Base-by-base conservation (phyloP, 2,888 invertebrate genomes). In the Baccha elongata region DNA sequence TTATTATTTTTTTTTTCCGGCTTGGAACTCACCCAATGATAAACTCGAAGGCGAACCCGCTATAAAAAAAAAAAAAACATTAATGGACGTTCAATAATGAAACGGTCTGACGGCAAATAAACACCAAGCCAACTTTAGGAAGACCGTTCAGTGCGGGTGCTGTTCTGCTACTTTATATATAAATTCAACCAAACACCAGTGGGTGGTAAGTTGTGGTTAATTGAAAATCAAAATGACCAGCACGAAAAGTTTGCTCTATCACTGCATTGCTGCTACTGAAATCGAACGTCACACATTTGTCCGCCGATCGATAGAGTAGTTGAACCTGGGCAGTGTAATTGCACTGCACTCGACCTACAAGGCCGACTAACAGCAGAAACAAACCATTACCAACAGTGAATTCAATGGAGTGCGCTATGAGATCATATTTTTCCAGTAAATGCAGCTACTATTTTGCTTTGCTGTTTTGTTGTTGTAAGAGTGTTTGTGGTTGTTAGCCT, bases 191-290 rank as follows among this genome's bases (percentile, higher is more conserved):
- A n/a, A 26, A 60, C 65, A 74, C 69, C 75, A 71, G 71, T 62
- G 60, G 71, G 81, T 75, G 81, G 67, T 46, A 40, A 40, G 42
- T 67, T 71, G 71, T 60, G 69, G 81, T 81, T 81, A 81, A 81
- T 81, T 81, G 76, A 81, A 81, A 71, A 53, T 44, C 44, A 71
- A 72, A 75, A 72, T 62, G 68, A 65, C 80, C 75, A 75, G 35
- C 58, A 58, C 32, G 26, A 19, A n/a, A 13, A 35, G 50, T 44
- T n/a, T 37, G 10, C 29, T 44, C 11, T 74, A 62, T 53, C 60
- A 53, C 44, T 53, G 32, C 37, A 35, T 53, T 53, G 21, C 35
- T 53, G 72, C 80, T 64, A 74, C 68, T 74, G 68, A 35, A 68
- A 48, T 55, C 44, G 53, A 69, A 64, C 60, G 60, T 81, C 80